Conservation (phyloP, 2,113 vertebrate species). For the Amblyopsis rosae region DNA sequence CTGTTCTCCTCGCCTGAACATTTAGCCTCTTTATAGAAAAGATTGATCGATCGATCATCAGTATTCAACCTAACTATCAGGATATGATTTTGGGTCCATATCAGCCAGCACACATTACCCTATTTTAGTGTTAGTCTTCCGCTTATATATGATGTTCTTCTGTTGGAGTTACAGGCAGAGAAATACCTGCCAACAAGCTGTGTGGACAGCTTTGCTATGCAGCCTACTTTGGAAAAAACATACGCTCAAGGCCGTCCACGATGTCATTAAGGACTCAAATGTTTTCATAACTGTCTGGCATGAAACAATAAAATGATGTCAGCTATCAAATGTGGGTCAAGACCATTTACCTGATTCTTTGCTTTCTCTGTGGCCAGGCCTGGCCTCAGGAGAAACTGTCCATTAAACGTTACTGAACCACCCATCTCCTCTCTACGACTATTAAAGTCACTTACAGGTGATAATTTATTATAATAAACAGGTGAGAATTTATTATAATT, state of each 20-base stretch:
- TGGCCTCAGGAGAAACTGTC: conserved; percentile 3
- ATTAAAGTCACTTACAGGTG: too few relatives aligned
- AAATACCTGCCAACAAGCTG: background rate
- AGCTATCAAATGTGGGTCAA: conserved; percentile 37
- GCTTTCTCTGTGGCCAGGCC: conserved; percentile 29
- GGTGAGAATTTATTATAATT: too few relatives aligned
- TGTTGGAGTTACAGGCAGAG: conserved; percentile 6
- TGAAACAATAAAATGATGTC: conserved; percentile 15
- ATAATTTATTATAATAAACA: too few relatives aligned
- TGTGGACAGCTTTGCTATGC: background rate
- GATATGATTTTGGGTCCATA: too few relatives aligned
- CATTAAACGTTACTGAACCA: conserved; percentile 3
- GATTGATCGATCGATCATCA: too few relatives aligned
- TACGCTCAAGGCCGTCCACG: background rate
- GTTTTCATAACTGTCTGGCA: background rate
- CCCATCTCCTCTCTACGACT: background rate
- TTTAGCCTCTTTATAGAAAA: too few relatives aligned
- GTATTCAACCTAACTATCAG: too few relatives aligned
- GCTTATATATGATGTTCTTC: conserved; percentile 7
- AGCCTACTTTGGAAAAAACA: background rate
- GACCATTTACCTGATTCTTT: conserved; percentile 4
- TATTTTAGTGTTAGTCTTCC: conserved; percentile 3
- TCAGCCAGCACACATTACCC: too few relatives aligned
- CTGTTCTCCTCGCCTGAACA: too few relatives aligned
- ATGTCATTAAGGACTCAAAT: background rate